Percentiles rank a stretch among this genome's conserved stretches.
Evolutionary conservation across 2,888 invertebrate species (phyloP).

Genomic region (Mimachlamys varia): DNA sequence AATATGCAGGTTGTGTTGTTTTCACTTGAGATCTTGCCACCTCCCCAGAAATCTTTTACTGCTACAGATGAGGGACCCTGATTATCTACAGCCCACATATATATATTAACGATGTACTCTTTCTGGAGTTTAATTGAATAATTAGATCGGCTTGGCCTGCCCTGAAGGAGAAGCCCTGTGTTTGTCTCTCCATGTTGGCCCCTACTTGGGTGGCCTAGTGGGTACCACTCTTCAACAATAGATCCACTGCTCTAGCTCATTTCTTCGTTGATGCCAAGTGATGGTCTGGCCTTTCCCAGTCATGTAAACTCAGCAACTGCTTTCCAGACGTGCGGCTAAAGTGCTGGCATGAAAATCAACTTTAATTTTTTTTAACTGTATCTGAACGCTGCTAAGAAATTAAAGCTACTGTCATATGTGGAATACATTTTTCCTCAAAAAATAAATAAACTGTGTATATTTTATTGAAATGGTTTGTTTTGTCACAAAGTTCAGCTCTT

Average conservation of each 20-base stretch:
- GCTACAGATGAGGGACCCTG: neutral
- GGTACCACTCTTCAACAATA: neutral
- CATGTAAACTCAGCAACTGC: neutral
- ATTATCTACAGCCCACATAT: neutral
- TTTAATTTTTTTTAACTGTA: neutral
- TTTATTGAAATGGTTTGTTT: neutral
- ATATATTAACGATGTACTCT: neutral
- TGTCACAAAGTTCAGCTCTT: neutral
- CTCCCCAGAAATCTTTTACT: neutral
- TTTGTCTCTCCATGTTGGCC: neutral
- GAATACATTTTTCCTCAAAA: neutral
- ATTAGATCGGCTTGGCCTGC: constrained; percentile 20
- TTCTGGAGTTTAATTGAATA: constrained; percentile 11
- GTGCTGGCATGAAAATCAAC: constrained; percentile 14
- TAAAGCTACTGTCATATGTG: neutral
- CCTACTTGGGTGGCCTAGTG: constrained; percentile 11
- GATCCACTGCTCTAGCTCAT: neutral
- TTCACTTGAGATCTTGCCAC: neutral
- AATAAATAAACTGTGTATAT: neutral
- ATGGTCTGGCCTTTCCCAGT: neutral
- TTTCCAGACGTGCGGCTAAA: neutral
- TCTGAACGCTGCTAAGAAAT: neutral
- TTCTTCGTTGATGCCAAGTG: neutral
- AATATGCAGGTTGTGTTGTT: neutral
- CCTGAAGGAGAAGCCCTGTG: neutral